A percentile compares a stretch with the other conserved stretches of the same genome.
These are phyloP conservation scores for zebrafish (Danio rerio) DNA, from an alignment of 2,113 vertebrate genomes.

Conservation along the genomic window GRCz12tu NC_133187.1:17706501-17707000, in stretches of 20 bases:
- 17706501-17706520: no score
- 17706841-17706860: conserved; percentile 34
- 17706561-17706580: no score
- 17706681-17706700: not conserved
- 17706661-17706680: no score
- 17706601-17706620: no score
- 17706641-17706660: no score
- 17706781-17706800: conserved; percentile 20
- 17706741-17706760: not conserved
- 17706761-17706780: not conserved
- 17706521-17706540: no score
- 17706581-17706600: no score
- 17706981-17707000: not conserved
- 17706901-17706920: not conserved
- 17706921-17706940: not conserved
- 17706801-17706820: conserved; percentile 1
- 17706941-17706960: not conserved
- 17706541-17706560: no score
- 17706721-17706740: not conserved
- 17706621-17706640: no score
- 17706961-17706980: not conserved
- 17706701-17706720: not conserved
- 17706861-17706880: not conserved
- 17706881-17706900: no score
- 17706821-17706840: not conserved